A percentile compares a stretch with the other conserved stretches of the same genome.
phyloP scores from a whole-genome alignment of 92 coral and sea anemone genomes.

The Hydrozoanthus gracilis region DNA sequence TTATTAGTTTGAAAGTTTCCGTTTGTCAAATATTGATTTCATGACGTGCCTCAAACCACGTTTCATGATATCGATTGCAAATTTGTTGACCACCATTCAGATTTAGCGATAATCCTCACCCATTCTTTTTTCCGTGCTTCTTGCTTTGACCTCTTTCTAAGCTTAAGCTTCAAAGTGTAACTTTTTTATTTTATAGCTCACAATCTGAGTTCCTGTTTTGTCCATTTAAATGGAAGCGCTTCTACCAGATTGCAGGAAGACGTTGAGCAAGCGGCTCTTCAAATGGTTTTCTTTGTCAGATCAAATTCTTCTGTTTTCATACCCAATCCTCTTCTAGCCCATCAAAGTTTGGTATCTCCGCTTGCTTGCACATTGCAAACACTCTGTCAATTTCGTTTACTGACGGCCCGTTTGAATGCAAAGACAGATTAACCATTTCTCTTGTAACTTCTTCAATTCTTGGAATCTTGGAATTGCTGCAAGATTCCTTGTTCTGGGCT shows the following conservation, averaged over 20 bases:
- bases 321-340: constrained; percentile 39
- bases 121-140: no score
- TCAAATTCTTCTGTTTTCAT: background rate
- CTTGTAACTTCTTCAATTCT: background rate
- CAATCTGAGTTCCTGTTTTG: no score
- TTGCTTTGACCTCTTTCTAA: no score
- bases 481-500: background rate
- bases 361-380: background rate
- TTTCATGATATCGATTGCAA: no score
- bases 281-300: background rate
- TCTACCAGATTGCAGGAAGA: background rate
- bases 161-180: no score
- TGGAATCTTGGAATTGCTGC: background rate
- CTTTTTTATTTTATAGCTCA: no score
- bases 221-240: no score
- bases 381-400: constrained; percentile 8
- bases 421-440: constrained; percentile 13
- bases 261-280: no score
- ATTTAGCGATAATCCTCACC: background rate
- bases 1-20: no score
- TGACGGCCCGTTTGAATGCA: background rate
- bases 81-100: background rate
- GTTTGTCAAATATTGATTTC: no score
- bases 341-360: background rate
- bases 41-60: no score